A percentile compares a stretch with the other conserved stretches of the same genome.
phyloP scores from a whole-genome alignment of 2,797 vertebrate species.

The Xyrichtys novacula region DNA sequence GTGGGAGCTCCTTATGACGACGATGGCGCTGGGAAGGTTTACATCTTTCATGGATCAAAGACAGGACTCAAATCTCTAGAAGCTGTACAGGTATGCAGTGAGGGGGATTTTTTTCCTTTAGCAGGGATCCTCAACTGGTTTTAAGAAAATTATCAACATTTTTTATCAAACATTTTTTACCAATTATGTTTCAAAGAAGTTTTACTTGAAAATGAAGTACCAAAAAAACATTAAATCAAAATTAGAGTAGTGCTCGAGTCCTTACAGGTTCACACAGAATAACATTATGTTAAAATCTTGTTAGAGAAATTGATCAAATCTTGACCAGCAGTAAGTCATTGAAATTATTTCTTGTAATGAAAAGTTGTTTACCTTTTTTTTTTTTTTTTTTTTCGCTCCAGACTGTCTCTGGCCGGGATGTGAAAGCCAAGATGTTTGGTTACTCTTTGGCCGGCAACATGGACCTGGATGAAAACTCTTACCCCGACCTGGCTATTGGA shows the following conservation, averaged over 20 bases:
- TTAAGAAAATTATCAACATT: too few species aligned
- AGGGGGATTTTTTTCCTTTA: neutral
- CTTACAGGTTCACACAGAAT: too few species aligned
- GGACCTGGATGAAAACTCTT: constrained; percentile 94
- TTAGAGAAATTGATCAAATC: neutral
- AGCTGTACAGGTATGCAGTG: constrained; percentile 86
- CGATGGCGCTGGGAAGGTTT: constrained; percentile 85
- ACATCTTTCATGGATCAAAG: constrained; percentile 90
- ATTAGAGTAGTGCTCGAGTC: too few species aligned
- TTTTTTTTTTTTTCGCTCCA: constrained; percentile 64
- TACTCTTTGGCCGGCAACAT: constrained; percentile 97
- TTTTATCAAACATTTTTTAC: too few species aligned
- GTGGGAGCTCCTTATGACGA: constrained; percentile 93
- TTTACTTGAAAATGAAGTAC: too few species aligned
- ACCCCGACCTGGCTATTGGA: constrained; percentile 95
- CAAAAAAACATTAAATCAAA: too few species aligned
- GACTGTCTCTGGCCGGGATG: constrained; percentile 84
- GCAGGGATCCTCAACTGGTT: neutral
- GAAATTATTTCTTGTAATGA: neutral
- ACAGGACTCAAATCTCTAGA: constrained; percentile 82
- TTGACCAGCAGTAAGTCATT: too few species aligned
- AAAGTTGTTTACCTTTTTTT: too few species aligned
- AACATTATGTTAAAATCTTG: too few species aligned
- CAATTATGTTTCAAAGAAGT: too few species aligned
- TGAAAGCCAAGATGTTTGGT: constrained; percentile 85